Evolutionary conservation across 2,113 vertebrate species (phyloP).

Genomic region (Elaphurus davidianus): DNA sequence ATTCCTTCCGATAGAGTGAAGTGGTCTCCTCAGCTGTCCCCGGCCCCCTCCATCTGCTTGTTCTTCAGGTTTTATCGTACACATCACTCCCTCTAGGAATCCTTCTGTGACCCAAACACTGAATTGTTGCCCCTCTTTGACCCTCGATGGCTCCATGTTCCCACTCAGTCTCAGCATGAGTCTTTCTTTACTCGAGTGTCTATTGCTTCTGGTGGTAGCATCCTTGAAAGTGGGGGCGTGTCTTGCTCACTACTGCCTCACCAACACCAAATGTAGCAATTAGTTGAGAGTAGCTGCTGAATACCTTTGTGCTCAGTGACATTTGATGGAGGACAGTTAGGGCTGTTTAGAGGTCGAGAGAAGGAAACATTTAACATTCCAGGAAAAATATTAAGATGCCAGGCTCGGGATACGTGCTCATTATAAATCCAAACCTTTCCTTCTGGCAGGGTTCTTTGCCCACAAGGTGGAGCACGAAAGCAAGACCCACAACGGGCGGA

Average conservation of each 20-base stretch:
- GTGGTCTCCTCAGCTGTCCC: too few relatives aligned
- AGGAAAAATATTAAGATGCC: background rate
- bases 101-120: background rate
- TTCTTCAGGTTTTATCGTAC: background rate
- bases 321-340: background rate
- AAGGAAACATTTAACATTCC: background rate
- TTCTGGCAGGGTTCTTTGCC: constrained; percentile 89
- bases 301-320: background rate
- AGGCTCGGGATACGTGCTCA: background rate
- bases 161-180: fast-evolving
- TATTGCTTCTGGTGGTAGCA: background rate
- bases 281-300: background rate
- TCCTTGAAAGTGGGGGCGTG: background rate
- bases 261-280: background rate
- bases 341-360: background rate
- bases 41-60: background rate
- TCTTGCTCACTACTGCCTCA: background rate
- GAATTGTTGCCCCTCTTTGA: background rate
- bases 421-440: background rate
- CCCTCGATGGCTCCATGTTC: background rate
- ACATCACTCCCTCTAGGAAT: background rate
- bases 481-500: constrained; percentile 77
- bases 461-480: constrained; percentile 92
- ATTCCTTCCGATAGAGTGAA: fast-evolving
- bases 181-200: background rate